Base-by-base conservation (phyloP, 2,113 vertebrate species). In the Cyanoderma ruficeps region DNA sequence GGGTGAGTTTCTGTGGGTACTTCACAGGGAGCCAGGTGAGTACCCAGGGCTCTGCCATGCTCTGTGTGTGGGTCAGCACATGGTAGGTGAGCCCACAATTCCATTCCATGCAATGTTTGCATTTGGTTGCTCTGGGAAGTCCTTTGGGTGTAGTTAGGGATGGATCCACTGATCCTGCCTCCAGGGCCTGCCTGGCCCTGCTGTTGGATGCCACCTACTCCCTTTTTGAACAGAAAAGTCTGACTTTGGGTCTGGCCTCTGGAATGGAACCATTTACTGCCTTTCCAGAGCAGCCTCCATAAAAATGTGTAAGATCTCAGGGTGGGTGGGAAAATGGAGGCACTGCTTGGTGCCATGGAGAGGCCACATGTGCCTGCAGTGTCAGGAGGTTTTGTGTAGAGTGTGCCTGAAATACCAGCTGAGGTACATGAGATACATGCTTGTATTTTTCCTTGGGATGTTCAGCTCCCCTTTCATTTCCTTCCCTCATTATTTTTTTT, bases 1-100 rank as follows among this genome's bases (percentile, higher is more conserved):
- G 53, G 41, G 3, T 2, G 5, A 20, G 56, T 74, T 23, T 0
- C 41, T 52, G 84, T 23, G 67, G 33, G 22, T 5, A 0, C 44
- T 27, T 27, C 16, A 6, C 0, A 4, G 53, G 23, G 42, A 33
- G 57, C 46, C 42, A 9, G 2, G 42, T 4, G 53, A 44, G 3
- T 3, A 0, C 9, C 1, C 41, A 17, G 75, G 59, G 80, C 23
- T 44, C 50, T 47, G 92, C 77, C 17, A 3, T 6, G 59, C 63
- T 47, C 1, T 31, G 42, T 1, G n/a, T 17, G 42, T 16, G 8
- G 14, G 5, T 17, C 89, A 56, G 10, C 81, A 19, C 3, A 1
- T 0, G 19, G 0, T 28, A 52, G 37, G 11, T 11, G 42, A 86
- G 69, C 69, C 74, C 83, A 47, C 5, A 47, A 23, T 10, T 4